Evolutionary conservation across 2,113 vertebrate genomes (phyloP).

Genomic region (Rhynchomys soricoides): DNA sequence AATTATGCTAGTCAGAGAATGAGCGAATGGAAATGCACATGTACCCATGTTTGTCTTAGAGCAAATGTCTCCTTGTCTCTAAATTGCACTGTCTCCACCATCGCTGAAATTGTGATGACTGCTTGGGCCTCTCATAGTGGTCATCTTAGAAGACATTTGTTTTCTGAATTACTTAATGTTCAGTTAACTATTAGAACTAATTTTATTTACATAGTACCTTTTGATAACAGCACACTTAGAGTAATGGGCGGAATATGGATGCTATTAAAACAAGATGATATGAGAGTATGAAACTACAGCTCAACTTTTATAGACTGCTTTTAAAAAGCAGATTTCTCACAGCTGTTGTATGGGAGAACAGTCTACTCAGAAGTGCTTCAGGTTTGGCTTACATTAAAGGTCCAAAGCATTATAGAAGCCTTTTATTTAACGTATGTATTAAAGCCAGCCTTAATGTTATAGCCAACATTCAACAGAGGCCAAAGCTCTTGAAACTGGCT

Average conservation of each 20-base stretch:
- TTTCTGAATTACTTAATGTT: conserved; percentile 67
- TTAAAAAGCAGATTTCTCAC: conserved; percentile 42
- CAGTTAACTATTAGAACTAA: conserved; percentile 31
- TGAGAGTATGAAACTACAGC: conserved; percentile 44
- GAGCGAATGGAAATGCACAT: conserved; percentile 55
- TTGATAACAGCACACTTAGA: conserved; percentile 30
- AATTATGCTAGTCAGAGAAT: neutral
- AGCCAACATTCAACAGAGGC: conserved; percentile 58
- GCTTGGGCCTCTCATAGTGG: neutral
- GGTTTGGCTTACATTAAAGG: conserved; percentile 61
- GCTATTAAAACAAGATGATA: conserved; percentile 2
- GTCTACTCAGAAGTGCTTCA: conserved; percentile 49
- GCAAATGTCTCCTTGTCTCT: conserved; percentile 18
- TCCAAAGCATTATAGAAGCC: conserved; percentile 66
- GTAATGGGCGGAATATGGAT: neutral
- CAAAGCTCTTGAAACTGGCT: conserved; percentile 64
- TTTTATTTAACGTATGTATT: conserved; percentile 65
- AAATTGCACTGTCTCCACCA: neutral
- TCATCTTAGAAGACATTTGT: conserved; percentile 44
- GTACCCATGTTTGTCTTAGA: neutral
- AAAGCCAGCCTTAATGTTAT: conserved; percentile 65
- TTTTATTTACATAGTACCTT: neutral
- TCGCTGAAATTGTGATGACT: conserved; percentile 27
- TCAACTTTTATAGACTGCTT: conserved; percentile 59
- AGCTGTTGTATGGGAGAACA: conserved; percentile 66